A percentile compares a stretch with the other conserved stretches of the same genome.
Evolutionary conservation across 2,797 vertebrate species (phyloP).

Genomic region (Triplophysa yarkandensis): DNA sequence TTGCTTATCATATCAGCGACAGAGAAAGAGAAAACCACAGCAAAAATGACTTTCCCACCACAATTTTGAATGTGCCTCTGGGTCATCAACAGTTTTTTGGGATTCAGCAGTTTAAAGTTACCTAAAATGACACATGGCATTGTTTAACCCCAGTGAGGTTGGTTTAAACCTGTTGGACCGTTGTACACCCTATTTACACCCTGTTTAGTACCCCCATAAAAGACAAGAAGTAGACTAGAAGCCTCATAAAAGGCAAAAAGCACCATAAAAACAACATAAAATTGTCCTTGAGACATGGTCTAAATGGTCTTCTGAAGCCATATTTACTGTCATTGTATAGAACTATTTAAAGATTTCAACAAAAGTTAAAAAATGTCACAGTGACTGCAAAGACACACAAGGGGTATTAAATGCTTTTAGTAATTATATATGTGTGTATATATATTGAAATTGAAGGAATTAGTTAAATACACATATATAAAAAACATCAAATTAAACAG

Average conservation of each 20-base stretch:
- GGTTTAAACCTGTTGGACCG: neutral
- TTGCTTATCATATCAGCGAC: slow-evolving; percentile 56
- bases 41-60: neutral
- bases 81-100: neutral
- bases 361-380: no score
- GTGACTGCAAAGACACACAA: no score
- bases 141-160: neutral
- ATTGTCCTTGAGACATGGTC: neutral
- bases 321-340: neutral
- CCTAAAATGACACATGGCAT: neutral
- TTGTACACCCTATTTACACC: neutral
- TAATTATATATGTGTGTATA: no score
- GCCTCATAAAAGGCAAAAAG: neutral
- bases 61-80: neutral
- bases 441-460: no score
- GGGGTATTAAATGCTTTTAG: no score
- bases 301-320: neutral
- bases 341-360: no score
- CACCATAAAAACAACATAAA: neutral
- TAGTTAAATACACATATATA: no score
- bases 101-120: slow-evolving; percentile 25
- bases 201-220: neutral
- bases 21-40: slow-evolving; percentile 31
- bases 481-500: no score
- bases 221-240: neutral